Evolutionary conservation across 2,113 vertebrate species (phyloP).

Genomic region (Felis catus): F.catus_Fca126_mat1.0 CM031412.1:6182001-6182500

Average conservation of each 20-base stretch:
- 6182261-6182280: not conserved
- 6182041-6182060: constrained; percentile 33
- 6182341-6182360: not conserved
- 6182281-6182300: not conserved
- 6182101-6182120: not conserved
- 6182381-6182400: not conserved
- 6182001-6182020: not conserved
- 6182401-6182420: not conserved
- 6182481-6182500: not conserved
- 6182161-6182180: not conserved
- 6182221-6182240: not conserved
- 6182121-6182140: not conserved
- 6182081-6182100: not conserved
- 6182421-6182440: not conserved
- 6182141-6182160: not conserved
- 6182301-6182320: not conserved
- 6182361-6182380: not conserved
- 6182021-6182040: not conserved
- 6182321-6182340: not conserved
- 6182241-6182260: not conserved
- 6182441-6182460: not conserved
- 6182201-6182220: not conserved
- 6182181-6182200: constrained; percentile 11
- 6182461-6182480: not conserved
- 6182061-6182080: not conserved